Evolutionary conservation across 2,888 invertebrate species (phyloP), one percentile per base, ranked within the genome.

Genomic region (Spodoptera picta): DNA sequence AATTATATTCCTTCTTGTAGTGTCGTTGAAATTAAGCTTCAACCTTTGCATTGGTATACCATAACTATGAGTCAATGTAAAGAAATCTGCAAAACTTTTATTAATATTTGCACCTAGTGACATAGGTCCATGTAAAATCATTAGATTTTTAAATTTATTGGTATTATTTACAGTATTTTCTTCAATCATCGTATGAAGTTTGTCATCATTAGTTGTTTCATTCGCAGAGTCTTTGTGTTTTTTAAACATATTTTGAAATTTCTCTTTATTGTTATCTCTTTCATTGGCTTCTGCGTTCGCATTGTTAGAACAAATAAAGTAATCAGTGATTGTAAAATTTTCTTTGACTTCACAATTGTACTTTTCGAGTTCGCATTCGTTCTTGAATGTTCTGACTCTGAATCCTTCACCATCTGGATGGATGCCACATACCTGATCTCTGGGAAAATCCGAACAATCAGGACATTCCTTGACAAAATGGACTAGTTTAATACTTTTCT

Each of bases 71-170:
- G 93, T 93, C 0, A 88, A 82, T 12, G 89, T 88, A 63, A 93
- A 93, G 69, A 93, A 94, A 31, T 87, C 85, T 2, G 87, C 83
- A 9, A 92, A 83, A 23, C n/a, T n/a, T n/a, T n/a, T n/a, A n/a
- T n/a, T n/a, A n/a, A n/a, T n/a, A n/a, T n/a, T n/a, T n/a, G n/a
- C n/a, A n/a, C n/a, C n/a, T n/a, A n/a, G n/a, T n/a, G n/a, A n/a
- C 72, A 85, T 79, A 2, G 85, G 77, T 10, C 82, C 85, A 44
- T 89, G 84, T 0, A 93, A 76, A 0, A 93, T 76, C 1, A 93
- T 55, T 2, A 92, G 9, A n/a, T 80, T 82, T n/a, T 83, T 82
- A 0, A 54, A 55, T 57, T 58, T 68, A 1, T 19, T 52, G 3
- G 49, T 2, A 53, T 68, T 66, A 3, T 14, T 14, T 14, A 14